phyloP scores from a whole-genome alignment of 2,113 vertebrate species.

The Bucco capensis region DNA sequence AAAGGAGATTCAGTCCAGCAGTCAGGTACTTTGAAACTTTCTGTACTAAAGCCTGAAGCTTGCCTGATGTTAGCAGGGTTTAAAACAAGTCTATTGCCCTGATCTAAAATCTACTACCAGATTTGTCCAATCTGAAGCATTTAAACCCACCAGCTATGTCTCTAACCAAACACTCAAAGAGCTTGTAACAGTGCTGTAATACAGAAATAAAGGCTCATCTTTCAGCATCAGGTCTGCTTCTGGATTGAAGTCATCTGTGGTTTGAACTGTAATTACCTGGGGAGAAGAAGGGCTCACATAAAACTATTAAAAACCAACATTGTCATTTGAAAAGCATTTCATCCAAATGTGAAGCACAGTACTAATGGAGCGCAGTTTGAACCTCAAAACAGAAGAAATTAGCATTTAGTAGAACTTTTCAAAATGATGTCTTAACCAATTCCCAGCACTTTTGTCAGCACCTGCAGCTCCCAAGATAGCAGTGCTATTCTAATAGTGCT shows the following conservation, averaged over 20 bases:
- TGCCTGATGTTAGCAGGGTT: background rate
- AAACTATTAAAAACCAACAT: background rate
- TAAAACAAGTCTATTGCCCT: background rate
- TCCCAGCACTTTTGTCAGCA: background rate
- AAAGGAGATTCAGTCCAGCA: background rate
- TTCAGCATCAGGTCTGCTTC: background rate
- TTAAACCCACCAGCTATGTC: background rate
- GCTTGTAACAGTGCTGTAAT: background rate
- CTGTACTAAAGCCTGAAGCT: background rate
- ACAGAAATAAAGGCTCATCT: background rate
- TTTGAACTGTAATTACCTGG: background rate
- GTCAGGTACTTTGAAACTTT: background rate
- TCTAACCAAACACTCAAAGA: background rate
- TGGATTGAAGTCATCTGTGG: background rate
- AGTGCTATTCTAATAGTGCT: background rate
- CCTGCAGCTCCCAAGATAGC: background rate
- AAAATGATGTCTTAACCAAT: background rate
- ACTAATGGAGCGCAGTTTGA: background rate
- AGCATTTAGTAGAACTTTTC: background rate
- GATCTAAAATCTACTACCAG: background rate
- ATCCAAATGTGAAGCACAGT: background rate
- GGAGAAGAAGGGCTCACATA: background rate
- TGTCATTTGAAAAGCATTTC: background rate
- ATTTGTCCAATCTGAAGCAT: background rate
- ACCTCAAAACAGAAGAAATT: background rate